Evolutionary conservation across 1,140 invertebrate species (phyloP), one percentile per base, ranked within the genome.

Genomic region (Radopholus similis): DNA sequence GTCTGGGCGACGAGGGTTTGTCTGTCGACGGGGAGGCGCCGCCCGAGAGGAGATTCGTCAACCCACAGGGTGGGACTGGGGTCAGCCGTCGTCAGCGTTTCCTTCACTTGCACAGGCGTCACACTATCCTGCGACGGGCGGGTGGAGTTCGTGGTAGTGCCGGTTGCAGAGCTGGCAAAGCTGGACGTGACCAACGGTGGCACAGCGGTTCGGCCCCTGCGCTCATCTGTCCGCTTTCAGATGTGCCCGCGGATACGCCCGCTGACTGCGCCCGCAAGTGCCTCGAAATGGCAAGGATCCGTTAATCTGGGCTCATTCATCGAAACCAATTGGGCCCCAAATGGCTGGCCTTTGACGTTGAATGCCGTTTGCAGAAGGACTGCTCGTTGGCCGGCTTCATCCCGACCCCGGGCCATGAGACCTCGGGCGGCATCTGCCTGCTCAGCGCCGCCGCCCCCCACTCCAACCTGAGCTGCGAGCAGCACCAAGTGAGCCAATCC

Each of bases 191-290:
- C 78, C 28, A 82, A 81, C 64, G 79, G n/a, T n/a, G n/a, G n/a
- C n/a, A n/a, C n/a, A n/a, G n/a, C n/a, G n/a, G n/a, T n/a, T n/a
- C n/a, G n/a, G n/a, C n/a, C n/a, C n/a, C n/a, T n/a, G n/a, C n/a
- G n/a, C n/a, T n/a, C n/a, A n/a, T n/a, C n/a, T n/a, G n/a, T n/a
- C n/a, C n/a, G n/a, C n/a, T n/a, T n/a, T n/a, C n/a, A n/a, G n/a
- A 81, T 59, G 81, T 81, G 18, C 76, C 80, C 2, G 81, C 80
- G 5, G 72, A 67, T 15, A 68, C 76, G 8, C 74, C 79, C 28
- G 79, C 79, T 34, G 81, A 81, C 73, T 81, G 79, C 65, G 79
- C 79, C 2, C 62, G 72, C 34, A 81, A 81, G 69, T 81, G 79
- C 60, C 74, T 79, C 23, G 80, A 81, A 49, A 70, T 47, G 44